Conservation (phyloP, 2,797 vertebrate species). For the Chelmon rostratus region DNA sequence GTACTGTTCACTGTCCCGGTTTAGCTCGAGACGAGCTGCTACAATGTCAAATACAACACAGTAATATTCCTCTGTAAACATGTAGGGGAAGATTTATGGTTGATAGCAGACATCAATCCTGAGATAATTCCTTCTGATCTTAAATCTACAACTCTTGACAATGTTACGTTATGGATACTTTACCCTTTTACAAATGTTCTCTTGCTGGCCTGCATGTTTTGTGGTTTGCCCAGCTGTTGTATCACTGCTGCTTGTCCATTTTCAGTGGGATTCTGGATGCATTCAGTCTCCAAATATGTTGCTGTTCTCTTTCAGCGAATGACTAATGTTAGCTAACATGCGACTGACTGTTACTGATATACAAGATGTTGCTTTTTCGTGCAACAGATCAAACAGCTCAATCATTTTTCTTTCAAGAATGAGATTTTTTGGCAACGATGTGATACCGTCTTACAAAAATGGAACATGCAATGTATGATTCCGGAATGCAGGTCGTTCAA, state of each 20-base stretch:
- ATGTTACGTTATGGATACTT: not conserved
- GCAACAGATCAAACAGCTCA: not conserved
- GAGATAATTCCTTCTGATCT: not conserved
- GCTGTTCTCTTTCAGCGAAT: not conserved
- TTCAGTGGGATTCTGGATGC: not conserved
- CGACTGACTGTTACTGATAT: not conserved
- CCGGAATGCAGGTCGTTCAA: too few species aligned
- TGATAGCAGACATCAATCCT: not conserved
- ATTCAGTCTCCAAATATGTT: not conserved
- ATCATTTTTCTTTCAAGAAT: not conserved
- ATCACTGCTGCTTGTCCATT: not conserved
- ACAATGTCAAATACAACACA: not conserved
- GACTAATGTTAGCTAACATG: not conserved
- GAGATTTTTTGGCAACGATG: too few species aligned
- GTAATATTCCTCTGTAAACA: not conserved
- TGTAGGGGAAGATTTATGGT: not conserved
- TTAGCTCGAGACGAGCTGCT: not conserved
- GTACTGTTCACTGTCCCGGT: not conserved
- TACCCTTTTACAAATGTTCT: not conserved
- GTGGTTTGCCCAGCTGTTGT: not conserved
- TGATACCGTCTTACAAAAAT: too few species aligned
- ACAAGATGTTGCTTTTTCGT: not conserved
- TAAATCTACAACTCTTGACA: constrained; percentile 1
- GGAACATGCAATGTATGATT: too few species aligned
- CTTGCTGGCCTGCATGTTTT: not conserved